phyloP scores from a whole-genome alignment of 2,888 invertebrate genomes.

The Hololepta plana region DNA sequence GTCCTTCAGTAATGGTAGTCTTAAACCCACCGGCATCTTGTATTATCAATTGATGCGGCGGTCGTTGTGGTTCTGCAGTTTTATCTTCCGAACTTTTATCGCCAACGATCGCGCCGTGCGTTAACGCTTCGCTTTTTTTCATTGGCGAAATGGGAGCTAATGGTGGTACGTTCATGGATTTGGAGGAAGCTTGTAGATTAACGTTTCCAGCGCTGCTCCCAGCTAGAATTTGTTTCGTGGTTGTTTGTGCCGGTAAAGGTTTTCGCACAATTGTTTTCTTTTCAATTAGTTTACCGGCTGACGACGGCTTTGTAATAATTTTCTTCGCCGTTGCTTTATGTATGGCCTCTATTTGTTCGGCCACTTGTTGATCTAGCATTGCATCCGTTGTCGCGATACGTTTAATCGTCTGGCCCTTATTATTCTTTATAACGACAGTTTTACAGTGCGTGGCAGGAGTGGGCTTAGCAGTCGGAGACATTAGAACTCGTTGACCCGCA shows the following conservation, averaged over 20 bases:
- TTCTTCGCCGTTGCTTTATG: constrained; percentile 19
- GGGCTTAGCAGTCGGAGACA: no score
- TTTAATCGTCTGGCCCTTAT: constrained; percentile 23
- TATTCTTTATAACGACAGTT: constrained; percentile 26
- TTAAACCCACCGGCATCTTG: constrained; percentile 26
- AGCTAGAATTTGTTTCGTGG: constrained; percentile 4
- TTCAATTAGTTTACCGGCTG: no score
- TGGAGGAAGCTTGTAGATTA: constrained; percentile 2
- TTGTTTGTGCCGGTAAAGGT: constrained; percentile 5
- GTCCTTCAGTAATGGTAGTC: constrained; percentile 36
- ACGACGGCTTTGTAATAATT: constrained; percentile 4
- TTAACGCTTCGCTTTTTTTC: no score
- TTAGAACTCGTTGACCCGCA: no score
- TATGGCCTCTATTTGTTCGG: constrained; percentile 26
- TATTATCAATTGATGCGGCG: constrained; percentile 24
- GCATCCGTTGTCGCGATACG: constrained; percentile 20
- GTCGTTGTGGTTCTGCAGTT: constrained; percentile 14
- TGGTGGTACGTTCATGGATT: constrained; percentile 12
- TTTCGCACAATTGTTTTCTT: constrained; percentile 4
- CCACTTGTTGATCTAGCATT: constrained; percentile 21
- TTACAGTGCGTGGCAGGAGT: no score
- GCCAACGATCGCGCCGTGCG: no score
- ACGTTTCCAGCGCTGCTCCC: neutral
- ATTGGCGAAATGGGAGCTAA: constrained; percentile 18
- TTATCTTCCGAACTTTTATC: no score